phyloP scores from a whole-genome alignment of 2,797 vertebrate genomes.

The Monodelphis domestica region DNA sequence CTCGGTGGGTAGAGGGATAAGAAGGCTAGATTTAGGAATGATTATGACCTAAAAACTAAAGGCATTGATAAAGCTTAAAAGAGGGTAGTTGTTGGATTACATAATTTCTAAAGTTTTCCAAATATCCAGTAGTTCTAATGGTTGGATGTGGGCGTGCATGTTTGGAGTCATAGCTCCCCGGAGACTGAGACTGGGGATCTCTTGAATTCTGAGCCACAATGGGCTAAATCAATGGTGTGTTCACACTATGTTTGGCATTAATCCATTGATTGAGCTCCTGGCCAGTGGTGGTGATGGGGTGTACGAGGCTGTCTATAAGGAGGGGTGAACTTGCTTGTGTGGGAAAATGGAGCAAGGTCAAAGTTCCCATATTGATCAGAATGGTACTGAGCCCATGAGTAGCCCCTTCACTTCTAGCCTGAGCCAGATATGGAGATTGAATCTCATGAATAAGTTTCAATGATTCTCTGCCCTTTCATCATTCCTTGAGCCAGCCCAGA shows the following conservation, averaged over 20 bases:
- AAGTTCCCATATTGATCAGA: background rate
- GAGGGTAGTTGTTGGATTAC: background rate
- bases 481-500: background rate
- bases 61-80: no score
- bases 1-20: background rate
- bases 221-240: background rate
- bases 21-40: background rate
- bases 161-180: background rate
- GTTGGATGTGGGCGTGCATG: background rate
- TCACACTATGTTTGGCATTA: background rate
- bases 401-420: background rate
- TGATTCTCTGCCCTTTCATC: background rate
- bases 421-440: background rate
- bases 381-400: background rate
- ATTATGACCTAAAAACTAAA: no score
- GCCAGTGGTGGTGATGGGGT: background rate
- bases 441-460: background rate
- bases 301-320: background rate
- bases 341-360: background rate
- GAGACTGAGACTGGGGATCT: background rate
- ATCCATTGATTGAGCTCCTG: no score
- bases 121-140: background rate
- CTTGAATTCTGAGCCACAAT: background rate
- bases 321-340: background rate
- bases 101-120: background rate